phyloP scores from a whole-genome alignment of 2,888 invertebrate species.

The Ochropleura plecta region DNA sequence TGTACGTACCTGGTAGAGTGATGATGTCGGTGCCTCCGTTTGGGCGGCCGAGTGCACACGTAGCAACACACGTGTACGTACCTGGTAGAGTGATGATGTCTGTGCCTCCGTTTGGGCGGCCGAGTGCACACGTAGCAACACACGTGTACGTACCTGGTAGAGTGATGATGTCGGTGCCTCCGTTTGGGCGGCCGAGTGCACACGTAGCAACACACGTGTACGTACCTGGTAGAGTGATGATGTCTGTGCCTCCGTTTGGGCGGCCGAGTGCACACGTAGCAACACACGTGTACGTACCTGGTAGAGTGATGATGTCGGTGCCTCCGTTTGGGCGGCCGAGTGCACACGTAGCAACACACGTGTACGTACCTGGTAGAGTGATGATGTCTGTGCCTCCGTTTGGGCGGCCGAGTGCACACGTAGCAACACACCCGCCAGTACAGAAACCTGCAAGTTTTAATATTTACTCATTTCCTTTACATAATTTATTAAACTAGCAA shows the following conservation, averaged over 20 bases:
- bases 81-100: conserved; percentile 76
- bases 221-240: conserved; percentile 72
- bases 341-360: conserved; percentile 97
- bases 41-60: conserved; percentile 95
- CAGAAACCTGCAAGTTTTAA: conserved; percentile 91
- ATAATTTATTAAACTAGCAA: neutral
- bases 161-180: conserved; percentile 81
- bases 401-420: conserved; percentile 95
- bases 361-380: conserved; percentile 68
- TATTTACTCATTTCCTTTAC: neutral
- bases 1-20: conserved; percentile 71
- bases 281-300: conserved; percentile 93
- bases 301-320: conserved; percentile 79
- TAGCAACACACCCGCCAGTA: conserved; percentile 98
- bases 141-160: conserved; percentile 87
- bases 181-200: conserved; percentile 95
- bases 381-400: conserved; percentile 86
- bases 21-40: conserved; percentile 85
- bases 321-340: conserved; percentile 92
- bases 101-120: conserved; percentile 91
- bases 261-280: conserved; percentile 96
- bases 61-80: conserved; percentile 96
- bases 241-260: conserved; percentile 90
- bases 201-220: conserved; percentile 97
- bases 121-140: conserved; percentile 97